Evolutionary conservation across 30 jellyfish, hydroid and myxozoan species (phyloP), one percentile per base, ranked within the genome.

Genomic region (Turritopsis dohrnii): DNA sequence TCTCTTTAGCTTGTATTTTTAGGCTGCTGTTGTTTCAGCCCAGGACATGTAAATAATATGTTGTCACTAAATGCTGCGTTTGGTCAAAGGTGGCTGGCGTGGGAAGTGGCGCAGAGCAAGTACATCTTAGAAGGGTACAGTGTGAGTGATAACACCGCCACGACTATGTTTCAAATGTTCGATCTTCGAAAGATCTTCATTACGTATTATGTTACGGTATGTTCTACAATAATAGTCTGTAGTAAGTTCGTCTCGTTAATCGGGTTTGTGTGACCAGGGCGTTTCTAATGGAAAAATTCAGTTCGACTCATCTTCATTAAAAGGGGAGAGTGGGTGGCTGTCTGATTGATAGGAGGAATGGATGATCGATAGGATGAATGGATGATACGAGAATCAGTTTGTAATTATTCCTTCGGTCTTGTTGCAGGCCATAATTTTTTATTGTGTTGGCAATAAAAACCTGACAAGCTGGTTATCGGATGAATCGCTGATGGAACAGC

Each of bases 21-120:
- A 72, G 90, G 96, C 54, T 91, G 92, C 73, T 87, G 97, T 77
- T 87, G 92, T 53, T 87, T 89, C 13, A 53, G 84, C 3, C 71
- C 87, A 0, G 95, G 97, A 23, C 90, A 86, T 30, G 29, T 85
- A 23, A 60, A 82, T 28, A 76, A 74, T 60, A 41, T 91, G 60
- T 72, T 91, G 75, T 91, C 97, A 19, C 88, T 92, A 65, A 91
- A 88, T 71, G 94, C 96, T n/a, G 94, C 96, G 18, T 91, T 91
- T 74, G 81, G 87, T 31, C 94, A 84, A 71, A 90, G 96, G 52
- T 91, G 97, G 97, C 75, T 91, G 28, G 97, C 97, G n/a, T 91
- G 97, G 97, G 97, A 91, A 71, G 97, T 91, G 75, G 84, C 87
- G 25, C 97, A 91, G 80, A 91, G 91, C 71, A 91, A 91, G 53